phyloP scores from a whole-genome alignment of 2,797 vertebrate species.

The Crossoptilon crossoptilon region DNA sequence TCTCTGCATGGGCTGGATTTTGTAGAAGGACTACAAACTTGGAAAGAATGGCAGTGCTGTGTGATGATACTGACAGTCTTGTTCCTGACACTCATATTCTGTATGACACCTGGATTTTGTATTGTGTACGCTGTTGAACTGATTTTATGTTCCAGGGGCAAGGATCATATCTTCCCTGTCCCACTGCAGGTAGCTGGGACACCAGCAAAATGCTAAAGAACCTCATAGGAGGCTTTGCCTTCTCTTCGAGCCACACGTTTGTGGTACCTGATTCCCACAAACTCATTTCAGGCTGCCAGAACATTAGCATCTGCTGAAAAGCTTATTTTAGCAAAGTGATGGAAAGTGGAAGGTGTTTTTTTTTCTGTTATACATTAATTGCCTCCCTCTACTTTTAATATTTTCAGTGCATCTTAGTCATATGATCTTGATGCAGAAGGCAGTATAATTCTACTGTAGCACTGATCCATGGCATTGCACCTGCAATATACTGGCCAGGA shows the following conservation, averaged over 20 bases:
- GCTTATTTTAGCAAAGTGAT: slow-evolving; percentile 33
- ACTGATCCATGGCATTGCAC: not conserved
- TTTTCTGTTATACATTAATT: slow-evolving; percentile 7
- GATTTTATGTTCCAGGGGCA: not conserved
- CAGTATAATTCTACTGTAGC: not conserved
- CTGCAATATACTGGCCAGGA: not conserved
- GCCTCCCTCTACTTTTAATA: not conserved
- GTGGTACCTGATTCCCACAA: slow-evolving; percentile 23
- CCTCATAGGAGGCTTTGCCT: not conserved
- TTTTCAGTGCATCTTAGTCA: not conserved
- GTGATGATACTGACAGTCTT: not conserved
- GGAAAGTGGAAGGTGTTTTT: not conserved
- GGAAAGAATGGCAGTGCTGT: rapidly evolving
- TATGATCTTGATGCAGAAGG: not conserved
- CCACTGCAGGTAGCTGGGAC: not conserved
- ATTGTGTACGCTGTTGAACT: not conserved
- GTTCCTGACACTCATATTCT: not conserved
- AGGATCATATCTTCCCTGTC: rapidly evolving
- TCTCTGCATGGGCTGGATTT: not conserved
- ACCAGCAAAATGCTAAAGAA: not conserved
- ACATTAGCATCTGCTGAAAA: slow-evolving; percentile 36
- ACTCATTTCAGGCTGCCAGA: slow-evolving; percentile 25
- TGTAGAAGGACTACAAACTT: not conserved
- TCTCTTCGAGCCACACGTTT: not conserved
- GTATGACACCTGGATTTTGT: not conserved